phyloP scores from a whole-genome alignment of 2,797 vertebrate species.

The Argyrosomus regius region DNA sequence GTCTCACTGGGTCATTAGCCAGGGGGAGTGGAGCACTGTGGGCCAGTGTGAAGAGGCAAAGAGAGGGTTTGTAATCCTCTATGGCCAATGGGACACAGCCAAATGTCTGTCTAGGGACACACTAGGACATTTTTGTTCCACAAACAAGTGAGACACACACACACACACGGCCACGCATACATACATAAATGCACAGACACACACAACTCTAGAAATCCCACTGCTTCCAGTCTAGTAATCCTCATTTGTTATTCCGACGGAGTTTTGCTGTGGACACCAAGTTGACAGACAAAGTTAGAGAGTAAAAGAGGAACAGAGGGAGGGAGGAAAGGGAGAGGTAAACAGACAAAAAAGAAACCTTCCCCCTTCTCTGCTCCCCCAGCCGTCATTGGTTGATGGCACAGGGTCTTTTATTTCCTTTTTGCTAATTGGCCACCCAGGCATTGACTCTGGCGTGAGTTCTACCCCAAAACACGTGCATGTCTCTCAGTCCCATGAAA shows the following conservation, averaged over 20 bases:
- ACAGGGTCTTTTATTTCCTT: conserved; percentile 81
- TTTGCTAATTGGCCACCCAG: conserved; percentile 90
- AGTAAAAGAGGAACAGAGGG: conserved; percentile 77
- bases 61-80: conserved; percentile 83
- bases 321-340: conserved; percentile 71
- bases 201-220: conserved; percentile 73
- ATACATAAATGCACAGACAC: conserved; percentile 64
- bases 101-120: conserved; percentile 82
- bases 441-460: conserved; percentile 80
- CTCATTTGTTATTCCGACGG: conserved; percentile 84
- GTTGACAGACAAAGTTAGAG: conserved; percentile 84
- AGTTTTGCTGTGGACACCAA: conserved; percentile 81
- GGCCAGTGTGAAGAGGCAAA: conserved; percentile 85
- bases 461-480: conserved; percentile 76
- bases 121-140: conserved; percentile 84
- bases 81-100: conserved; percentile 76
- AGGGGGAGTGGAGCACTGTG: conserved; percentile 78
- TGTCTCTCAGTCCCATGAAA: conserved; percentile 66
- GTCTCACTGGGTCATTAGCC: conserved; percentile 81
- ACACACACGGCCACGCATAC: conserved; percentile 45
- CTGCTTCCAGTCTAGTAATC: conserved; percentile 80
- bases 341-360: conserved; percentile 69
- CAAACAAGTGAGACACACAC: conserved; percentile 79
- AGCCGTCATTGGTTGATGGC: conserved; percentile 80
- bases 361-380: conserved; percentile 65